These are phyloP conservation scores for Brachyopa scutellaris DNA, from an alignment of 2,888 invertebrate species.

Conservation along the genomic window DNA sequence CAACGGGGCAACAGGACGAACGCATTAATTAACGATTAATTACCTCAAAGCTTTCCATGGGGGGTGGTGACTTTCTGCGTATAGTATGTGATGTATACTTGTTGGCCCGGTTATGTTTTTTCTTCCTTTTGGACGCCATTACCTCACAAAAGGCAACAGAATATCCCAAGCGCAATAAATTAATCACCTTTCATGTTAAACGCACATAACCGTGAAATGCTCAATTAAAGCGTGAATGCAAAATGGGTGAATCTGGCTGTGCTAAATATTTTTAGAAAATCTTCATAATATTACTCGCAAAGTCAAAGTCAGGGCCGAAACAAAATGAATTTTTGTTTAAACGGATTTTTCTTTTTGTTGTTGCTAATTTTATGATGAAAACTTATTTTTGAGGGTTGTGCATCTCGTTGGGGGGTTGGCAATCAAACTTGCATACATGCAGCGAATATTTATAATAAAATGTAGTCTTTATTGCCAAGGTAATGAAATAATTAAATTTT, in stretches of 20 bases:
- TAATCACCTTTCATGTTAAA: conserved; percentile 65
- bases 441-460: conserved; percentile 44
- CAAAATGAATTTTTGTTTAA: not conserved
- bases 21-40: conserved; percentile 22
- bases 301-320: conserved; percentile 57
- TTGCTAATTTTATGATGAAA: not conserved
- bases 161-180: conserved; percentile 50
- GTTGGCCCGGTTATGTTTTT: not conserved
- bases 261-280: conserved; percentile 51
- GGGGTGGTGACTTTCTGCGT: not conserved
- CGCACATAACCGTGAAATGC: conserved; percentile 63
- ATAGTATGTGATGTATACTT: conserved; percentile 11
- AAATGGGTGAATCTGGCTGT: conserved; percentile 18
- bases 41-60: conserved; percentile 10
- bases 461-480: conserved; percentile 29
- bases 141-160: conserved; percentile 21
- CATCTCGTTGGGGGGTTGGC: conserved; percentile 9
- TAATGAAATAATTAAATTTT: conserved; percentile 50
- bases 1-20: not conserved
- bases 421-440: conserved; percentile 41
- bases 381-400: conserved; percentile 9
- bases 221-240: conserved; percentile 69
- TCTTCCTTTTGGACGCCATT: too few species aligned
- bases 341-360: not conserved
- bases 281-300: conserved; percentile 9